Base-by-base conservation (phyloP, 2,113 vertebrate species). In the Sinocyclocheilus rhinocerous region DNA sequence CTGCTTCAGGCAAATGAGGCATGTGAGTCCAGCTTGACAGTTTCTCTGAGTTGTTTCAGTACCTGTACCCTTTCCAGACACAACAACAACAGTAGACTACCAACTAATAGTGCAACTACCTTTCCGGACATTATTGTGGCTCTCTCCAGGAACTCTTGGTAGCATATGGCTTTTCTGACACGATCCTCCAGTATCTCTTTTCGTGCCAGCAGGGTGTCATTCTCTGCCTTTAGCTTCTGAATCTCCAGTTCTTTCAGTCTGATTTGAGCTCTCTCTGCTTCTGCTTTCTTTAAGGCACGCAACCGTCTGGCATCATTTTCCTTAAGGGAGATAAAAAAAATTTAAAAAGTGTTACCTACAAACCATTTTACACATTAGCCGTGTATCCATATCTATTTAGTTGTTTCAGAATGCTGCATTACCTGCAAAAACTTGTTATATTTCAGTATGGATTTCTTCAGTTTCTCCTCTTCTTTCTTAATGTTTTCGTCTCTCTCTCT, bases 371-470 rank as follows among this genome's bases (percentile, higher is more conserved):
- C 11, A 26, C 29, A 70, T 33, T n/a, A 45, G 15, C 42, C n/a
- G 24, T 76, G 42, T 11, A 45, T 45, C 16, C 0, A 4, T 50
- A 52, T 70, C 15, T 0, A 16, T 50, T 3, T 24, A 24, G 73
- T 50, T 76, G 12, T 50, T 76, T 76, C 81, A 67, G 18, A 0
- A 83, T 26, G 26, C n/a, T 70, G 45, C 22, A 61, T 50, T 90
- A 97, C 97, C 95, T 96, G 94, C 2, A 95, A 88, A 81, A 93
- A 94, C 0, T 29, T 90, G 81, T 92, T 89, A 10, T 90, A 94
- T 70, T 91, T 92, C 57, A 91, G 33, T 61, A 93, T 89, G 8
- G 94, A 88, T 9, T 90, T 82, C 81, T 93, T 94, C 55, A 92
- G 86, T 75, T 93, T 89, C 11, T 92, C 83, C 2, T 94, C 89